Evolutionary conservation across 2,797 vertebrate species (phyloP).

Genomic region (Chloroceryle inda): DNA sequence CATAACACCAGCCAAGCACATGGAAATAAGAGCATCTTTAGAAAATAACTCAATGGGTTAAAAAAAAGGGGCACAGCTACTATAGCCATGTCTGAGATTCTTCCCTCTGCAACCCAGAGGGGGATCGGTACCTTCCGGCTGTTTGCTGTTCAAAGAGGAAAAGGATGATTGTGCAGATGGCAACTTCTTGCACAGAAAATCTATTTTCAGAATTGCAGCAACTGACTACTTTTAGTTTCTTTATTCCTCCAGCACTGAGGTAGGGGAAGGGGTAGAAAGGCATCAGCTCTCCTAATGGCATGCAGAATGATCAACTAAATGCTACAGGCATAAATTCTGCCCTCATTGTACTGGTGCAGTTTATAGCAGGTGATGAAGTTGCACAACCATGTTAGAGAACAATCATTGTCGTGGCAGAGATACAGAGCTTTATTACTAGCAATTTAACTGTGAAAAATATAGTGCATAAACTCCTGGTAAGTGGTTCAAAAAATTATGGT

Average conservation of each 20-base stretch:
- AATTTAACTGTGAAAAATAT: conserved; percentile 6
- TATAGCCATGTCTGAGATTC: not conserved
- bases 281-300: not conserved
- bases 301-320: not conserved
- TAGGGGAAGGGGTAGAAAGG: not conserved
- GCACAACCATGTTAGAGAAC: not conserved
- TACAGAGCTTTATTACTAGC: not conserved
- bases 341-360: not conserved
- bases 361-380: not conserved
- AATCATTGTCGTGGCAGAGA: not conserved
- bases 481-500: not conserved
- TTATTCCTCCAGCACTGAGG: not conserved
- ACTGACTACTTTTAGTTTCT: not conserved
- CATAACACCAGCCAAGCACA: conserved; percentile 60
- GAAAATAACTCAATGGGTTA: conserved; percentile 54
- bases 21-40: conserved; percentile 57
- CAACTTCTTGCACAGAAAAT: not conserved
- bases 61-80: conserved; percentile 16
- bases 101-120: not conserved
- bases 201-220: not conserved
- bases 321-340: not conserved
- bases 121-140: not conserved
- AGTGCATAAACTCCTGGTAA: not conserved
- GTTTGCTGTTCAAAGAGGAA: not conserved
- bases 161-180: conserved; percentile 1